phyloP scores from a whole-genome alignment of 1,140 invertebrate genomes.

The Xylocopa sonorina region DNA sequence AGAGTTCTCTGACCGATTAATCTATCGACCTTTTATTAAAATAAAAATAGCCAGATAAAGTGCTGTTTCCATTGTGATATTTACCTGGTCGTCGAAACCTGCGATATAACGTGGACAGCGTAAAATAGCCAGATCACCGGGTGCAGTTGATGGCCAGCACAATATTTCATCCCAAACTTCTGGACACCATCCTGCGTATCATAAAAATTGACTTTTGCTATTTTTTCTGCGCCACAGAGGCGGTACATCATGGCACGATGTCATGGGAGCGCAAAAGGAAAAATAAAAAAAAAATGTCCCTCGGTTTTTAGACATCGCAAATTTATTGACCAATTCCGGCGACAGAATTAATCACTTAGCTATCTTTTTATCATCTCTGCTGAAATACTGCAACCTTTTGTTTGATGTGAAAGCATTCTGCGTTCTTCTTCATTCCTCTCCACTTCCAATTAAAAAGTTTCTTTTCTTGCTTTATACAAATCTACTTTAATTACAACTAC shows the following conservation, averaged over 20 bases:
- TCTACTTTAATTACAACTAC: no score
- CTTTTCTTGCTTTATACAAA: no score
- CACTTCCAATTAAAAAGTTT: no score
- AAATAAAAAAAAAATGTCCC: not conserved
- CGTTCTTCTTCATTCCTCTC: no score
- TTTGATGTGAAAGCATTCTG: no score
- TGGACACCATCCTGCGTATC: slow-evolving; percentile 78
- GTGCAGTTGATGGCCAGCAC: slow-evolving; percentile 83
- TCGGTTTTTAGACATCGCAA: not conserved
- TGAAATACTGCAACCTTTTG: no score
- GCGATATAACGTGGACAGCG: slow-evolving; percentile 81
- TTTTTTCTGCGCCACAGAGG: not conserved
- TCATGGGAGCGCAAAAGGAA: not conserved
- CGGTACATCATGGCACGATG: not conserved
- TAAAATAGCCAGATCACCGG: slow-evolving; percentile 76
- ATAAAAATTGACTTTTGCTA: not conserved
- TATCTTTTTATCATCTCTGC: no score
- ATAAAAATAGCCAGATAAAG: not conserved
- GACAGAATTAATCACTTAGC: not conserved
- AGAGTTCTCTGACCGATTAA: no score
- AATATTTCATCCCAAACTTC: slow-evolving; percentile 82
- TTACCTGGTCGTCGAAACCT: slow-evolving; percentile 80
- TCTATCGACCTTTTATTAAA: not conserved
- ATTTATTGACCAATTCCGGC: not conserved
- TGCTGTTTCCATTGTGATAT: not conserved